Conservation (phyloP, 2,113 vertebrate species). For the Scolopax mira region DNA sequence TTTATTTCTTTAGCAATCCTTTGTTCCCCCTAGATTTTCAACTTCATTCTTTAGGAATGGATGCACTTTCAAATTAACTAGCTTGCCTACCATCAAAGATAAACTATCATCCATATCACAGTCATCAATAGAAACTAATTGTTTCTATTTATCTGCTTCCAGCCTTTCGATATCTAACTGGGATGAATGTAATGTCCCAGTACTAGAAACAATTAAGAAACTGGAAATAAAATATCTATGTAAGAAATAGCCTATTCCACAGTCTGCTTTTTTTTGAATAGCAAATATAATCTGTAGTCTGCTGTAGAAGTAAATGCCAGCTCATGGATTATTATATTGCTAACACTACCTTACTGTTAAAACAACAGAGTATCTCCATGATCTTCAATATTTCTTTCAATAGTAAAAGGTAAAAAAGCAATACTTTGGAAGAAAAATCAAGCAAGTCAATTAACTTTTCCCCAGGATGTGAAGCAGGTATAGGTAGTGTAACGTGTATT, state of each 20-base stretch:
- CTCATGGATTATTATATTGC: neutral
- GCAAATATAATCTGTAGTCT: neutral
- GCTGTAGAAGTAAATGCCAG: neutral
- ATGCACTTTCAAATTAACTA: neutral
- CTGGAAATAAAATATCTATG: neutral
- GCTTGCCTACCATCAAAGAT: neutral
- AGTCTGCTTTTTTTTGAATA: neutral
- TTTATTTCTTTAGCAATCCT: neutral
- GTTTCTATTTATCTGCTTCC: neutral
- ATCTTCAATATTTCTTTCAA: neutral
- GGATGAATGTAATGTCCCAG: neutral
- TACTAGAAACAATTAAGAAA: neutral
- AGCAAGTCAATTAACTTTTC: neutral
- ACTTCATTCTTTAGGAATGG: neutral
- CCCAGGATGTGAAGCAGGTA: neutral
- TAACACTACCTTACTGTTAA: neutral
- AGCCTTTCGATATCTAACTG: neutral
- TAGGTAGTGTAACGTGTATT: rapidly evolving
- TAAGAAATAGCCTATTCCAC: neutral
- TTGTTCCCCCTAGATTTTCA: neutral
- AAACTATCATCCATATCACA: neutral
- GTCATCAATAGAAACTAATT: neutral
- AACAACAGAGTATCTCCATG: neutral
- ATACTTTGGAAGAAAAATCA: neutral
- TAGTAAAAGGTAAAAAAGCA: neutral